Conservation (phyloP, 2,797 vertebrate species). For the Bovichtus variegatus region DNA sequence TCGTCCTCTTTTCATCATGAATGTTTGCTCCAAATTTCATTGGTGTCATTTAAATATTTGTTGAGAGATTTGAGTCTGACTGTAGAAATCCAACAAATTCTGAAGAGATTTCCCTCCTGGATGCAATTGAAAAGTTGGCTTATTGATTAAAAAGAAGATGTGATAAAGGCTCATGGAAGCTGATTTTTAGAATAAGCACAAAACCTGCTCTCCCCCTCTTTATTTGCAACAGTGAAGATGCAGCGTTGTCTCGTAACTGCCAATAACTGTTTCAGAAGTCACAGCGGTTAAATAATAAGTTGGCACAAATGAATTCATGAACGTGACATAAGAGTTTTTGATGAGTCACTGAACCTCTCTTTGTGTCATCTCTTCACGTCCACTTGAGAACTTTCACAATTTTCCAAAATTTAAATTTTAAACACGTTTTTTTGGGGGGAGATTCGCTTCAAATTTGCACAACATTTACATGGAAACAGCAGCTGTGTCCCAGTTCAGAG, state of each 20-base stretch:
- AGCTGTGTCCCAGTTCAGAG: not conserved
- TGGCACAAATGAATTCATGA: not conserved
- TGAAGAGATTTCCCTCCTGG: not conserved
- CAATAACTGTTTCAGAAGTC: not conserved
- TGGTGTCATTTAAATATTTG: not conserved
- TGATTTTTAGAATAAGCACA: not conserved
- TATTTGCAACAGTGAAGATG: too few species aligned
- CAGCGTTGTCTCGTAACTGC: not conserved
- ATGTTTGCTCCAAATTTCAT: not conserved
- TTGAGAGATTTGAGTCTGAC: not conserved
- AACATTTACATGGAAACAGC: slow-evolving; percentile 26
- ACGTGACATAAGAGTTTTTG: not conserved
- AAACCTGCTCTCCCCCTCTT: not conserved
- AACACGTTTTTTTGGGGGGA: not conserved
- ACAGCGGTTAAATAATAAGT: not conserved
- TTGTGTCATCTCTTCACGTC: not conserved
- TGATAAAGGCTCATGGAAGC: not conserved
- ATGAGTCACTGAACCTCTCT: not conserved
- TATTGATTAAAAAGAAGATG: not conserved
- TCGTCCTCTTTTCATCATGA: not conserved
- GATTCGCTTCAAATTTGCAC: slow-evolving; percentile 10
- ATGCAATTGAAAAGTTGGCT: too few species aligned
- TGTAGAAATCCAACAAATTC: too few species aligned
- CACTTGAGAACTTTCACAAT: slow-evolving; percentile 13
- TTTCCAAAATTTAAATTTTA: slow-evolving; percentile 10